These are phyloP conservation scores for Ips nitidus DNA, from an alignment of 1,140 invertebrate species.

Conservation along the genomic window DNA sequence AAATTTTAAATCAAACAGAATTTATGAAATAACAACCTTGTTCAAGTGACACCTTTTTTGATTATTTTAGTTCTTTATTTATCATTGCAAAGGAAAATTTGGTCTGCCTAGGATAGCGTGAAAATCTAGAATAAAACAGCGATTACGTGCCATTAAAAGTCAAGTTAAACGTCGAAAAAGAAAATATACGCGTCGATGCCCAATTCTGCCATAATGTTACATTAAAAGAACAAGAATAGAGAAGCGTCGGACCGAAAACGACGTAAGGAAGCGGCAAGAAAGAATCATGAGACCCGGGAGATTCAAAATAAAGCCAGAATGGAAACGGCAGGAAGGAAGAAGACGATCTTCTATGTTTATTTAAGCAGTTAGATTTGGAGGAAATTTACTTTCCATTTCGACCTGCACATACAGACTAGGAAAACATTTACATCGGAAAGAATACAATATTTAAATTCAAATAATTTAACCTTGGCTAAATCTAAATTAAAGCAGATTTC, in stretches of 20 bases:
- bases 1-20: no score
- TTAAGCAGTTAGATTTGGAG: conserved; percentile 27
- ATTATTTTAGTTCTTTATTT: no score
- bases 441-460: no score
- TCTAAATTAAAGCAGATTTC: not conserved
- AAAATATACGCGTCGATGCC: conserved; percentile 13
- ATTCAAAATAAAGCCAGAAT: conserved; percentile 30
- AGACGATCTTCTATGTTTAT: conserved; percentile 27
- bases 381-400: conserved; percentile 22
- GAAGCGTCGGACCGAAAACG: conserved; percentile 43
- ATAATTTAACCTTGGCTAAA: no score
- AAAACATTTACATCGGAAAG: not conserved
- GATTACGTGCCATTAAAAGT: not conserved
- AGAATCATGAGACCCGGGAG: conserved; percentile 49
- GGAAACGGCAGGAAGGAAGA: not conserved
- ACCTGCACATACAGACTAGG: not conserved
- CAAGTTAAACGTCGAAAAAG: conserved; percentile 5
- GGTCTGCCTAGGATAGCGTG: no score
- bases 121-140: not conserved
- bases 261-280: conserved; percentile 44
- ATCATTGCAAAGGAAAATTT: no score
- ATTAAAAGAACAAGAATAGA: conserved; percentile 46
- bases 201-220: conserved; percentile 41
- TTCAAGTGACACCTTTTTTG: no score
- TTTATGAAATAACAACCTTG: no score